These are phyloP conservation scores for Muricea muricata DNA, from an alignment of 92 coral and sea anemone genomes.

Conservation along the genomic window DNA sequence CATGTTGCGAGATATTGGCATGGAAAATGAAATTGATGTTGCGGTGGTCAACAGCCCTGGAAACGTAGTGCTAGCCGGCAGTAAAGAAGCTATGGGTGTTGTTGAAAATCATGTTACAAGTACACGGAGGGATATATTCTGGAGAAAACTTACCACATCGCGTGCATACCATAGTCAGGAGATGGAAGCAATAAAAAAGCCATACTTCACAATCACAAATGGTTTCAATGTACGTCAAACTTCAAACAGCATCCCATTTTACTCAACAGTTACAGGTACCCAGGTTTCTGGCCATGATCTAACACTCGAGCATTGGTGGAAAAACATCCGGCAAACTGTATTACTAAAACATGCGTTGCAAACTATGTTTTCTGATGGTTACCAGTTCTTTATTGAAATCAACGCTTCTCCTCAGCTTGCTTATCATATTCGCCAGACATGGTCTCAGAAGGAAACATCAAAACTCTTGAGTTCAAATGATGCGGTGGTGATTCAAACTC, in stretches of 20 bases:
- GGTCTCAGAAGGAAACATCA: slow-evolving; percentile 31
- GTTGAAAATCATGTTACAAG: slow-evolving; percentile 36
- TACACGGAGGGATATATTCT: slow-evolving; percentile 31
- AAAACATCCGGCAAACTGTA: slow-evolving; percentile 63
- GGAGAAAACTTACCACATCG: slow-evolving; percentile 61
- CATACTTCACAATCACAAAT: slow-evolving; percentile 14
- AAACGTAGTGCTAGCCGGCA: slow-evolving; percentile 70
- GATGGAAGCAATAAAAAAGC: slow-evolving; percentile 54
- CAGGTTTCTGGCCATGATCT: slow-evolving; percentile 47
- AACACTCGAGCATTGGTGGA: slow-evolving; percentile 67
- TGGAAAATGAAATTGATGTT: slow-evolving; percentile 41
- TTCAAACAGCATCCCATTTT: slow-evolving; percentile 37
- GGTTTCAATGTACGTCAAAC: slow-evolving; percentile 31
- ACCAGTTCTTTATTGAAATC: slow-evolving; percentile 55
- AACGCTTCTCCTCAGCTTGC: slow-evolving; percentile 71
- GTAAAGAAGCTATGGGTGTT: slow-evolving; percentile 46
- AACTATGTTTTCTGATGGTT: slow-evolving; percentile 52
- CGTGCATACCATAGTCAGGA: slow-evolving; percentile 73
- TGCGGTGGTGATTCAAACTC: slow-evolving; percentile 49
- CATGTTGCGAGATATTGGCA: slow-evolving; percentile 38
- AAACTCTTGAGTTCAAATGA: not conserved
- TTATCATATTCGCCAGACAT: slow-evolving; percentile 61
- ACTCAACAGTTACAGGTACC: slow-evolving; percentile 68
- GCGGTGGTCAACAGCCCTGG: slow-evolving; percentile 70
- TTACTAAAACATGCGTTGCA: slow-evolving; percentile 53